Base-by-base conservation (phyloP, 1,140 invertebrate species). In the Epicauta chinensis region DNA sequence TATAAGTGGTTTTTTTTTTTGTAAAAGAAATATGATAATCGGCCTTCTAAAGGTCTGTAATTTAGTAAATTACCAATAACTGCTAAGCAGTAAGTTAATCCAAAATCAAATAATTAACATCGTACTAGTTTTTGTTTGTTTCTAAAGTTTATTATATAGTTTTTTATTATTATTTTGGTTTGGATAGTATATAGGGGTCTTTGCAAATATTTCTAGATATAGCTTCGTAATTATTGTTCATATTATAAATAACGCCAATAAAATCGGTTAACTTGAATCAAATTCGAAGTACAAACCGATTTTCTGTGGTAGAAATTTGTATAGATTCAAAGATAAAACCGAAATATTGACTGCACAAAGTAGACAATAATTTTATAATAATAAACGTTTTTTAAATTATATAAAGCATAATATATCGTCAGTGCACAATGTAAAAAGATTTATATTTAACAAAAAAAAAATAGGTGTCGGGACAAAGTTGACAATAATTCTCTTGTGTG, bases 391-490 rank as follows among this genome's bases (percentile, higher is more conserved):
- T 39, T 31, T 34, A 37, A 50, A 45, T 30, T 46, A 50, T 58
- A 58, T 41, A n/a, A n/a, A n/a, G 55, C 54, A 48, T 45, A 41
- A 39, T 50, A 53, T 51, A 52, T 56, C 60, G 60, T 47, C 34
- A 42, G 51, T 55, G 61, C 60, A 64, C 64, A 66, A 57, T 34
- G 32, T 34, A n/a, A 11, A 34, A n/a, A 34, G 4, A 30, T 4
- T 30, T 30, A 30, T 30, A 30, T 30, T 4, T 4, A 30, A 30
- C 4, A 30, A 5, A 30, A 30, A 61, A 59, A 64, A 55, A 57
- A 51, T 66, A 66, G 65, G 65, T 67, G 65, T 67, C 60, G 65
- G 65, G 64, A 63, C 59, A 55, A 55, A 40, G 43, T 51, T 41
- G 61, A 60, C 48, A 58, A 61, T 56, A 61, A 52, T 61, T 50